These are phyloP conservation scores for Aphelenchoides besseyi DNA, from an alignment of 1,140 invertebrate species.

Conservation along the genomic window DNA sequence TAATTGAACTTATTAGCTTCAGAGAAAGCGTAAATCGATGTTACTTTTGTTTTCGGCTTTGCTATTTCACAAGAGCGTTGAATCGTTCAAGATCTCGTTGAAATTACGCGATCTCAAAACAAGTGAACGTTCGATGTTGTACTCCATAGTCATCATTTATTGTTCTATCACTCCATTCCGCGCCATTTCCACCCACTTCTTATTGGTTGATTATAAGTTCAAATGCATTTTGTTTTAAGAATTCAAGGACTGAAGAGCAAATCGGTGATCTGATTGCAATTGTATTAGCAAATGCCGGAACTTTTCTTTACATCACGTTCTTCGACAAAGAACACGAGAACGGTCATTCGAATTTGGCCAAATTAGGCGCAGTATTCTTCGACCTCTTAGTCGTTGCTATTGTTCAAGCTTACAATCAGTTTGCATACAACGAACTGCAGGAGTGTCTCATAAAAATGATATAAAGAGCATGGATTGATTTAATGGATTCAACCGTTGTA, in stretches of 20 bases:
- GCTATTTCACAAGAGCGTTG: neutral
- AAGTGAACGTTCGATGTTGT: neutral
- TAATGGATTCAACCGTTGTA: no score
- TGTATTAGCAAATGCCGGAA: neutral
- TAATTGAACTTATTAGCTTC: no score
- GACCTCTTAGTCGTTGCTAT: no score
- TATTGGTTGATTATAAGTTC: neutral
- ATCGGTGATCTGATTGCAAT: neutral
- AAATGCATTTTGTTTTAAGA: no score
- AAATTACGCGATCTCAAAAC: neutral
- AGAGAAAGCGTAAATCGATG: neutral
- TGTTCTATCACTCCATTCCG: neutral
- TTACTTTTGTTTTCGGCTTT: neutral
- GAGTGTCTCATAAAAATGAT: no score
- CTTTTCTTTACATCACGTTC: neutral
- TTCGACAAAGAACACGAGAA: neutral
- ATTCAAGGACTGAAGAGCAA: neutral
- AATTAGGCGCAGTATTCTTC: no score
- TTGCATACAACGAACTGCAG: no score
- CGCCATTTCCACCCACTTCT: neutral
- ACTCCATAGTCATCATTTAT: neutral
- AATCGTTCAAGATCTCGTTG: neutral
- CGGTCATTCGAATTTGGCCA: no score
- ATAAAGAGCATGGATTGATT: no score
- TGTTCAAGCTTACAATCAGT: no score